Evolutionary conservation across 2,888 invertebrate genomes (phyloP), one percentile per base, ranked within the genome.

Genomic region (Ariolimax columbianus): DNA sequence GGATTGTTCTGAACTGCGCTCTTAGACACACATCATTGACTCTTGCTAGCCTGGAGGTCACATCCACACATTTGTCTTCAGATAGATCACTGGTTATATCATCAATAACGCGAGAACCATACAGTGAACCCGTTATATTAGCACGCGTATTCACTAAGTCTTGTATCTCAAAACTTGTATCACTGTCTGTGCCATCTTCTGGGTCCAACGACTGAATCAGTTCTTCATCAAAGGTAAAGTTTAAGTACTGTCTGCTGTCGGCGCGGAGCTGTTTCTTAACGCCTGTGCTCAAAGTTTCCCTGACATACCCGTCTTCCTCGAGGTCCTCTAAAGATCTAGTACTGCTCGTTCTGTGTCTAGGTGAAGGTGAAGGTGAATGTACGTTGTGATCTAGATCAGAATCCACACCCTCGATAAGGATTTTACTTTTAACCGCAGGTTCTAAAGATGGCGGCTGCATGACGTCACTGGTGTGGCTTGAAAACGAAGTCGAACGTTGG

Each of bases 161-260:
- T 23, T 77, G 68, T n/a, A 40, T 43, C 19, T 75, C 47, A 38
- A 26, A 51, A 55, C 17, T 55, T 26, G 51, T 73, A 70, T 63
- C 68, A 63, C 73, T 82, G 55, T 51, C 33, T 36, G 51, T 70
- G 30, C 30, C 75, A 68, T 75, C 86, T 70, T 83, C 78, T 26
- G 23, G 9, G 33, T 82, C 81, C 55, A 33, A 68, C 47, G 66
- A 55, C 55, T 47, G 77, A 4, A 26, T n/a, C 0, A 40, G 43
- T 40, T 66, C 70, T 38, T 88, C 88, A 80, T 89, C 90, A 89
- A 91, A 91, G 26, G 90, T 90, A 75, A 91, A 85, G 82, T 91
- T 91, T 7, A 91, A 86, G 83, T 90, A 91, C 77, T 89, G 89
- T 30, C 89, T 81, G 68, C 89, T 88, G 84, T 90, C 90, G n/a